A percentile compares a stretch with the other conserved stretches of the same genome.
Evolutionary conservation across 2,888 invertebrate species (phyloP).

Genomic region (Ferrisia virgata): DNA sequence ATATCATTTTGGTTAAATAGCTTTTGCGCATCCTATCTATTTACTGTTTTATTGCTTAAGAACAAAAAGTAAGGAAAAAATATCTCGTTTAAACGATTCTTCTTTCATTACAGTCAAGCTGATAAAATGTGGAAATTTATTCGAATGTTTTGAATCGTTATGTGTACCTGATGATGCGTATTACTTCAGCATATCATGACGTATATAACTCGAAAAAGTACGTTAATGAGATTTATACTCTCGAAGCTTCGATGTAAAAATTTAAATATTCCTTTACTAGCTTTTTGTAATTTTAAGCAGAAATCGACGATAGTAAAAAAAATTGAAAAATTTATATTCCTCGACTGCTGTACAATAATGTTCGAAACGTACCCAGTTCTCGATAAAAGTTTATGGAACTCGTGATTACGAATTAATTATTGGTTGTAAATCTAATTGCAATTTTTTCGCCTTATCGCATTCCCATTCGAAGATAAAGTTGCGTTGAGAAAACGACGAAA

Average conservation of each 20-base stretch:
- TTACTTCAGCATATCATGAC: not conserved
- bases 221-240: no score
- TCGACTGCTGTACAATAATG: no score
- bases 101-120: not conserved
- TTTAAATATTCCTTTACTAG: no score
- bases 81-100: not conserved
- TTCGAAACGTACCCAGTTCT: no score
- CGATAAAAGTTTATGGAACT: no score
- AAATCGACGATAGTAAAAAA: no score
- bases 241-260: no score
- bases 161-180: not conserved
- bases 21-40: not conserved
- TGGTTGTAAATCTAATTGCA: not conserved
- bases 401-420: not conserved
- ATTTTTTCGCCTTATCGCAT: not conserved
- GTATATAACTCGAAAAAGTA: not conserved
- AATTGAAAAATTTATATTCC: no score
- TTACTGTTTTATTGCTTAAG: not conserved
- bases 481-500: not conserved
- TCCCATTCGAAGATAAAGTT: not conserved
- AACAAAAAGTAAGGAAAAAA: not conserved
- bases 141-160: not conserved
- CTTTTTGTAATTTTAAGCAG: no score
- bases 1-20: not conserved
- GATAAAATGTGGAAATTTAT: not conserved